phyloP scores from a whole-genome alignment of 2,113 vertebrate species.

The Oenanthe oenanthe region DNA sequence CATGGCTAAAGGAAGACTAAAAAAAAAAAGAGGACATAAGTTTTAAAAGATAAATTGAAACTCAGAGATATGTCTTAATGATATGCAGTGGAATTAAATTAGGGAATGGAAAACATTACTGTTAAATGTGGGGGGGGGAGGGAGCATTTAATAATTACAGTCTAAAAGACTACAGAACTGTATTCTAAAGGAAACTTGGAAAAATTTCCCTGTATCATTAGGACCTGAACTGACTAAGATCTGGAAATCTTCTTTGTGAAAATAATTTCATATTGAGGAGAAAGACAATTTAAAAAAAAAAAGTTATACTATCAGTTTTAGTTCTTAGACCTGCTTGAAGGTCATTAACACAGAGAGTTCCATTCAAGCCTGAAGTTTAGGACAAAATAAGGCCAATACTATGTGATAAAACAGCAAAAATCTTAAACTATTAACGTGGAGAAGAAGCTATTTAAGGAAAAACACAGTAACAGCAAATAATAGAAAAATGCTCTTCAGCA shows the following conservation, averaged over 20 bases:
- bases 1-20: not conserved
- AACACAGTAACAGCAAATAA: not conserved
- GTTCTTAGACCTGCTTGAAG: not conserved
- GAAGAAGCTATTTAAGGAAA: not conserved
- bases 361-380: not conserved
- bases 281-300: not conserved
- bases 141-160: not conserved
- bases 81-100: not conserved
- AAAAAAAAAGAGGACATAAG: not conserved
- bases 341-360: not conserved
- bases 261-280: not conserved
- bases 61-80: not conserved
- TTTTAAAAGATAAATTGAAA: not conserved
- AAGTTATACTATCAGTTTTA: not conserved
- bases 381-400: not conserved
- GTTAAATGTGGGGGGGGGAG: not conserved
- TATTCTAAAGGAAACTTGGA: not conserved
- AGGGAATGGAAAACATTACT: not conserved
- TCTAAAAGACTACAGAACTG: not conserved
- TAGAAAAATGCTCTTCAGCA: not conserved
- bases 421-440: not conserved
- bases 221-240: not conserved
- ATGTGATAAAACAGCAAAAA: not conserved
- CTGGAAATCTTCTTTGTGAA: not conserved
- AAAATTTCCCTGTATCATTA: not conserved